phyloP scores from a whole-genome alignment of 2,113 vertebrate species.

The Datnioides undecimradiatus region DNA sequence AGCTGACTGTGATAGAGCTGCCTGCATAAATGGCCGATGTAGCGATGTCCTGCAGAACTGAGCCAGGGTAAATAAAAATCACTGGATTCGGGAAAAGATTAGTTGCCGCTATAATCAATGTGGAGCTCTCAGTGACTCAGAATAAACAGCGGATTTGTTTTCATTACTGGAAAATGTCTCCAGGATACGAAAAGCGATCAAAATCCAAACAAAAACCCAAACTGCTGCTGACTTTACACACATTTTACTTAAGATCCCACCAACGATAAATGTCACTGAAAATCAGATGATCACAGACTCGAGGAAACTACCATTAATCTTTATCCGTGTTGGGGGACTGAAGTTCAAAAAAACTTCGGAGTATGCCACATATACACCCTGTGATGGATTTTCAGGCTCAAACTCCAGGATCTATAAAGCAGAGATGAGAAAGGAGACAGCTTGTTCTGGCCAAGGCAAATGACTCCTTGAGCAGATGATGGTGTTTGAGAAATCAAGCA shows the following conservation, averaged over 20 bases:
- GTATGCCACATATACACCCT: neutral
- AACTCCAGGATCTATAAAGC: neutral
- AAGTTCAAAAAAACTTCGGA: neutral
- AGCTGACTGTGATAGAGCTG: no score
- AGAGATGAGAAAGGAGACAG: neutral
- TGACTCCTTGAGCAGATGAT: neutral
- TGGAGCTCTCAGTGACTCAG: neutral
- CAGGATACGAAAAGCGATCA: neutral
- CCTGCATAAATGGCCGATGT: no score
- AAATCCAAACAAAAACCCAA: neutral
- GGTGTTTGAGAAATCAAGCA: neutral
- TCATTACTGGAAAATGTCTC: neutral
- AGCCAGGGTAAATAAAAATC: no score
- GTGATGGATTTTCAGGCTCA: neutral
- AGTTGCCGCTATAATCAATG: neutral
- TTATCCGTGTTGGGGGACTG: neutral
- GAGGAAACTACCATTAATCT: neutral
- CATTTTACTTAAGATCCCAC: neutral
- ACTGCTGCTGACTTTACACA: neutral
- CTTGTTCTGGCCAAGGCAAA: constrained; percentile 13
- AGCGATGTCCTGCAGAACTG: no score
- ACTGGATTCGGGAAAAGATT: neutral
- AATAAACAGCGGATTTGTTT: neutral
- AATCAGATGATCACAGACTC: neutral
- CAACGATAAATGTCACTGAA: neutral